A percentile compares a stretch with the other conserved stretches of the same genome.
phyloP scores from a whole-genome alignment of 37 sponge, comb jelly and placozoan species.

The Dysidea cf. avara region DNA sequence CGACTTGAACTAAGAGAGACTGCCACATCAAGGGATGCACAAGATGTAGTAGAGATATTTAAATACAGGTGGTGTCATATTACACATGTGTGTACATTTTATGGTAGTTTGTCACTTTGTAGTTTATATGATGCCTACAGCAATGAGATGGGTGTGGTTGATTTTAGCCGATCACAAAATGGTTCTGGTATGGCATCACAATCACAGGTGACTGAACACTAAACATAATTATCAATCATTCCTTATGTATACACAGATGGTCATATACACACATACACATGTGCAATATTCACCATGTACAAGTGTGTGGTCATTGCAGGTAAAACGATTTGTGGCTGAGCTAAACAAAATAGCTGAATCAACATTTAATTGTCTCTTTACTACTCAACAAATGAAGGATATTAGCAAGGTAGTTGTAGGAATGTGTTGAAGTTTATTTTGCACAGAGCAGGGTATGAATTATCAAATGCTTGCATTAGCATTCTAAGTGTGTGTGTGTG shows the following conservation, averaged over 20 bases:
- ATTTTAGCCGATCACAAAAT: conserved; percentile 81
- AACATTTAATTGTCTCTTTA: conserved; percentile 67
- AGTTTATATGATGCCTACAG: conserved; percentile 86
- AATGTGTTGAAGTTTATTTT: no score
- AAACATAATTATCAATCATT: no score
- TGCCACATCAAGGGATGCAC: conserved; percentile 84
- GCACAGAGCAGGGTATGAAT: no score
- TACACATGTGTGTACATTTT: neutral
- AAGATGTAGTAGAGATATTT: conserved; percentile 92
- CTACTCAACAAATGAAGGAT: conserved; percentile 81
- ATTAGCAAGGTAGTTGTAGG: conserved; percentile 76
- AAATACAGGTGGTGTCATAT: conserved; percentile 54
- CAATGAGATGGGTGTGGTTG: conserved; percentile 80
- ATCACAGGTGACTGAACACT: conserved; percentile 44
- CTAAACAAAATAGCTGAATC: conserved; percentile 75
- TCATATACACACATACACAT: conserved; percentile 3
- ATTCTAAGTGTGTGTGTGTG: no score
- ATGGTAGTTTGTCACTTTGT: neutral
- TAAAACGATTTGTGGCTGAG: conserved; percentile 75
- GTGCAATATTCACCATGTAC: no score
- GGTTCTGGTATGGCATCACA: conserved; percentile 87
- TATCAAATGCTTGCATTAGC: no score
- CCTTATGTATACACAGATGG: no score
- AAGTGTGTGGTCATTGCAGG: conserved; percentile 23
- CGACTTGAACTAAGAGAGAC: conserved; percentile 77